Base-by-base conservation (phyloP, 2,113 vertebrate species). In the Archocentrus centrarchus region DNA sequence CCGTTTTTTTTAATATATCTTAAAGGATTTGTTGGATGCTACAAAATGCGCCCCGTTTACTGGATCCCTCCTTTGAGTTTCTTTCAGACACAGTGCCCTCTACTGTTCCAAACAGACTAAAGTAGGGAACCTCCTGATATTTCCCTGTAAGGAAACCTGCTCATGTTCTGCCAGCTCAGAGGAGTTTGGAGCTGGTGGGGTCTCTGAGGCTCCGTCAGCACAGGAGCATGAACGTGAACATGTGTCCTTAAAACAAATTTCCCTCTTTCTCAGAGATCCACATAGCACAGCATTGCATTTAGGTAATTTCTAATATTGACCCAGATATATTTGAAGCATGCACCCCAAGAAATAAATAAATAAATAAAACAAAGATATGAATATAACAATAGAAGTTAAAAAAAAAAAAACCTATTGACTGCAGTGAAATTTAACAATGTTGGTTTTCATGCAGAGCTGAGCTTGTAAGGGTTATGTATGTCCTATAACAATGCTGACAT, bases 41-140 rank as follows among this genome's bases (percentile, higher is more conserved):
- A 10, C 9, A 39, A 50, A 27, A 60, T n/a, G 44, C 60, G 37
- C n/a, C 27, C 7, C 6, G 18, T 41, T 73, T 4, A 8, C 58
- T 77, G 53, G 17, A 10, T 7, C 27, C 27, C 15, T 20, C 3
- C 2, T 77, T 68, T 2, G 24, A 53, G 20, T 87, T 66, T 50
- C 57, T 75, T 39, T 88, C 30, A 61, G 41, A 80, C 27, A 77
- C 37, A 91, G 80, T 61, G 86, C 85, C 91, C 89, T 81, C 92
- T 92, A 64, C 85, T 90, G 93, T 22, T 90, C 11, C 2, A 35
- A 7, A 44, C 1, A 18, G 20, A 50, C 62, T 18, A 86, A 15
- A 80, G 61, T 53, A 18, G 24, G 6, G 55, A 47, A 22, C 64
- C 13, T 27, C 35, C 18, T 58, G 11, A 50, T 27, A 47, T 6